phyloP scores from a whole-genome alignment of 2,797 vertebrate species.

The Phyllotis vaccarum region DNA sequence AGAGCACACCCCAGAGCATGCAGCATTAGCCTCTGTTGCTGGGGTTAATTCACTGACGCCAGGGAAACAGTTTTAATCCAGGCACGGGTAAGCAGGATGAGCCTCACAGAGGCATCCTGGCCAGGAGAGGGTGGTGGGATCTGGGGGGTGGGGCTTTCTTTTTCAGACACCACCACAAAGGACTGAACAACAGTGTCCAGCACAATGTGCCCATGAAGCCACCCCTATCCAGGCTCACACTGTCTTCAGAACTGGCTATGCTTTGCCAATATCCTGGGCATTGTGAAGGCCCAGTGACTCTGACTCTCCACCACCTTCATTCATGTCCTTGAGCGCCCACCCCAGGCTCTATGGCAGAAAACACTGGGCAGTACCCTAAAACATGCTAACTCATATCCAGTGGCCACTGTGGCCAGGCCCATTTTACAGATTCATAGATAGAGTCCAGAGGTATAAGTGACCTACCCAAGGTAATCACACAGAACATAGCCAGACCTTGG shows the following conservation, averaged over 20 bases:
- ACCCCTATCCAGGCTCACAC: not conserved
- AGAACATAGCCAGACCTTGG: fast-evolving
- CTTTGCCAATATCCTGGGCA: no score
- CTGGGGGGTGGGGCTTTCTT: no score
- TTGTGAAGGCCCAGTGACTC: not conserved
- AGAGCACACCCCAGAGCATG: not conserved
- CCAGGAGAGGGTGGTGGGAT: not conserved
- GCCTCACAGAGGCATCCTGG: fast-evolving
- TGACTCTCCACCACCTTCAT: no score
- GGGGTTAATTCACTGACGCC: not conserved
- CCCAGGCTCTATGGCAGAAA: not conserved
- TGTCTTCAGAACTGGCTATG: fast-evolving
- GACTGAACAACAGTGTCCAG: not conserved
- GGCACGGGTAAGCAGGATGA: fast-evolving
- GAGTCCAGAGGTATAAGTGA: not conserved
- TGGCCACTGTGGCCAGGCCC: not conserved
- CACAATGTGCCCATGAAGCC: not conserved
- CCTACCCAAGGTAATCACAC: fast-evolving
- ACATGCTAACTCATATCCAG: not conserved
- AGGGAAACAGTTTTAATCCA: not conserved
- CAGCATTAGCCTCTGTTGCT: fast-evolving
- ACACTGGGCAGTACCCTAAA: no score
- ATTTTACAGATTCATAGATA: not conserved
- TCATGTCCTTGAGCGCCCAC: not conserved
- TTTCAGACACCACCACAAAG: not conserved